Base-by-base conservation (phyloP, 2,888 invertebrate species). In the Melinaea marsaeus region DNA sequence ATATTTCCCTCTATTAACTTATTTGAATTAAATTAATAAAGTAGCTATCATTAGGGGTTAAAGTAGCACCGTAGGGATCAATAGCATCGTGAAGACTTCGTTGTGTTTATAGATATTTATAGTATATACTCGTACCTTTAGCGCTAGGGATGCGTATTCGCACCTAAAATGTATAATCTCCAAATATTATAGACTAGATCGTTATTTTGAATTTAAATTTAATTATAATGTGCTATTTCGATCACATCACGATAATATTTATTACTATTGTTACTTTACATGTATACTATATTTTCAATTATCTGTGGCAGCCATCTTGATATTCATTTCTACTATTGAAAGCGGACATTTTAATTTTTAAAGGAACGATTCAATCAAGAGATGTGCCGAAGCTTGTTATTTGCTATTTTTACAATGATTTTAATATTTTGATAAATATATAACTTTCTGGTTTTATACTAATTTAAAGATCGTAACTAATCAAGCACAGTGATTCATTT, bases 21-120 rank as follows among this genome's bases (percentile, higher is more conserved):
- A 9, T 42, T 42, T 42, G 42, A 42, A 42, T 42, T 42, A 42
- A 6, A 9, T 9, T 11, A 42, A 9, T 9, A 7, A 37, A 37
- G 7, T 32, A 32, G 32, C 32, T 9, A 51, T 7, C 32, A 51
- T 22, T 2, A 9, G 11, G 32, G 5, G 51, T 51, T 3, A 51
- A 22, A 32, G 51, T 51, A 51, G 51, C 9, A 51, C 32, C 7
- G 51, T 51, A 51, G 51, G 51, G 51, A 51, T 32, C 51, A 51
- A 51, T 51, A 48, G 48, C 6, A 48, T 48, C 22, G n/a, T 48
- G 13, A 48, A 48, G 48, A 48, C 48, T 48, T 48, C 32, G 32
- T 51, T 51, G 51, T 6, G 32, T 51, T 51, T 78, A 69, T 79
- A 77, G 74, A 78, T 74, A 72, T 78, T 76, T 78, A 77, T 69